Evolutionary conservation across 92 coral and sea anemone species (phyloP).

Genomic region (Porites lobata): DNA sequence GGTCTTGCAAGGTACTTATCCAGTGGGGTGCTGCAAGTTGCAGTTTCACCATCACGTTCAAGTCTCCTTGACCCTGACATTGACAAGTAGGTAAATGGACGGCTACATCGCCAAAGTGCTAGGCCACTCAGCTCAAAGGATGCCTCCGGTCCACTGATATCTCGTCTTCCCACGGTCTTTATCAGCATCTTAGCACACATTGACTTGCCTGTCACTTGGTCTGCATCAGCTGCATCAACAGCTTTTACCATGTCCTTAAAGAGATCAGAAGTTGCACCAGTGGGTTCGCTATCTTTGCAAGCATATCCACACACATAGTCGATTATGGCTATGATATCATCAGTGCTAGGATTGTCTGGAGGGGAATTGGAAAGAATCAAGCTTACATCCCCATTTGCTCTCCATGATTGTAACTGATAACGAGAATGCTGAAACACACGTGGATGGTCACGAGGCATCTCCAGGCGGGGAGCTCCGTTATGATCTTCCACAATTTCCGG

Average conservation of each 20-base stretch:
- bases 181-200: conserved; percentile 48
- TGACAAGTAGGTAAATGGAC: too few relatives aligned
- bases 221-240: conserved; percentile 19
- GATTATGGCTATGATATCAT: conserved; percentile 45
- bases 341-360: conserved; percentile 52
- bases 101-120: too few relatives aligned
- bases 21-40: too few relatives aligned
- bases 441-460: conserved; percentile 47
- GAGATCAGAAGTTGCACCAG: conserved; percentile 59
- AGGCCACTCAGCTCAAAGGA: conserved; percentile 45
- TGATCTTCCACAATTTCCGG: neutral
- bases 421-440: conserved; percentile 40
- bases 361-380: conserved; percentile 40
- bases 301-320: conserved; percentile 59
- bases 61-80: too few relatives aligned
- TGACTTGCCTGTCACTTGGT: conserved; percentile 26
- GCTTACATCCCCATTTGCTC: too few relatives aligned
- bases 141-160: conserved; percentile 37
- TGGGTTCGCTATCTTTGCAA: conserved; percentile 54
- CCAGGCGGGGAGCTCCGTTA: conserved; percentile 31
- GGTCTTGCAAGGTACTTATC: too few relatives aligned
- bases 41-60: too few relatives aligned
- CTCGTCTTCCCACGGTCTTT: conserved; percentile 41
- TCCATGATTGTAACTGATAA: too few relatives aligned
- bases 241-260: conserved; percentile 59